A percentile compares a stretch with the other conserved stretches of the same genome.
Conservation (phyloP, 1,140 invertebrate genomes). For the Pseudomyrmex pallidus region DNA sequence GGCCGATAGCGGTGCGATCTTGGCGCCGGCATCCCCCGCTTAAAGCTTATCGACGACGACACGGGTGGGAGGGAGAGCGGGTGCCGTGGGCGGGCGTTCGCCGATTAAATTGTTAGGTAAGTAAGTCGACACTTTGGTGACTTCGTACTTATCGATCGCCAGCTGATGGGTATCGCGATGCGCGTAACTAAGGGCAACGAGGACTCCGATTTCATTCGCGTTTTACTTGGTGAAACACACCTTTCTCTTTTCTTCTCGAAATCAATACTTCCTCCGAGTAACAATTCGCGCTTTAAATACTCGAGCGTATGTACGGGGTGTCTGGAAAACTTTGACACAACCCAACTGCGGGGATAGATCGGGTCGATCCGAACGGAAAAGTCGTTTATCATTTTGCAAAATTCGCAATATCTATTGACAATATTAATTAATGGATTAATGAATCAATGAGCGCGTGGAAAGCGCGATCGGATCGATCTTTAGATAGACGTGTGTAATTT, state of each 20-base stretch:
- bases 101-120: constrained; percentile 60
- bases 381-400: too few relatives aligned
- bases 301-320: background rate
- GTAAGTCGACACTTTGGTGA: constrained; percentile 58
- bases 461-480: too few relatives aligned
- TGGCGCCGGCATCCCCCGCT: constrained; percentile 25
- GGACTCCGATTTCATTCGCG: constrained; percentile 29
- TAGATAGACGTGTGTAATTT: too few relatives aligned
- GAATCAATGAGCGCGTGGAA: too few relatives aligned
- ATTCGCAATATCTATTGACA: too few relatives aligned
- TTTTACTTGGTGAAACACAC: constrained; percentile 6
- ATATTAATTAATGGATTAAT: too few relatives aligned
- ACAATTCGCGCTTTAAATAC: background rate
- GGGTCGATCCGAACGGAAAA: too few relatives aligned
- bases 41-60: constrained; percentile 44
- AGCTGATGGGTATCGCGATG: constrained; percentile 56
- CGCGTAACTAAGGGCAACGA: constrained; percentile 59
- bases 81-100: constrained; percentile 23
- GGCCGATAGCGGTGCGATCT: background rate
- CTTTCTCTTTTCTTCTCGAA: background rate
- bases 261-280: constrained; percentile 8
- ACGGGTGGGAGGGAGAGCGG: too few relatives aligned
- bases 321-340: too few relatives aligned
- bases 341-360: too few relatives aligned
- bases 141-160: constrained; percentile 54